phyloP scores from a whole-genome alignment of 2,113 vertebrate species.

The Corythornis madagascariensis region DNA sequence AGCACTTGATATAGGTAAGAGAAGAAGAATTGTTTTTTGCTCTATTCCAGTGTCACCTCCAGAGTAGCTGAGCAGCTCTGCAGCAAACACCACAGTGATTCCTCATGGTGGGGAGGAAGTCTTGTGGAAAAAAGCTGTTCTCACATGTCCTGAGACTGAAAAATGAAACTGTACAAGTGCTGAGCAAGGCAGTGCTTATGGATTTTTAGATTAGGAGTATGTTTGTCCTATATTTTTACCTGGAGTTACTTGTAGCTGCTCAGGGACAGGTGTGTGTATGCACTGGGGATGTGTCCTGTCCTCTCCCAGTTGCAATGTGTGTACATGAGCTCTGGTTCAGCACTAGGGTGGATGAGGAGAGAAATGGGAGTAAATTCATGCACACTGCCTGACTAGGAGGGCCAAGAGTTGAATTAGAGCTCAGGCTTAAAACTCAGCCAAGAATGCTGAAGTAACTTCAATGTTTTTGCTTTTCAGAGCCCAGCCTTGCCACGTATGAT shows the following conservation, averaged over 20 bases:
- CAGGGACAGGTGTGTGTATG: neutral
- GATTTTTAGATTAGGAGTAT: neutral
- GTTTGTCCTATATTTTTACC: neutral
- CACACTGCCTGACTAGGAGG: neutral
- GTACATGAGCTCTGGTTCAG: rapidly evolving
- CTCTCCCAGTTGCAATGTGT: neutral
- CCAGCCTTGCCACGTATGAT: conserved; percentile 86
- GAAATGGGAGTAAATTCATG: neutral
- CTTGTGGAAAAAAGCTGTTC: neutral
- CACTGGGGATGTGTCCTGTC: neutral
- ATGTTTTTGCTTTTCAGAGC: conserved; percentile 73
- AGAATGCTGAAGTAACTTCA: neutral
- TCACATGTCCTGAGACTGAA: neutral
- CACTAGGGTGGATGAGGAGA: rapidly evolving
- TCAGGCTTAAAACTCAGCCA: neutral
- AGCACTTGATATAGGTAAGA: conserved; percentile 84
- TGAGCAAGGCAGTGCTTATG: neutral
- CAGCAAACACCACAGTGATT: neutral
- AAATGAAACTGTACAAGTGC: neutral
- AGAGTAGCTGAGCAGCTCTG: neutral
- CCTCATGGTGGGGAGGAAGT: neutral
- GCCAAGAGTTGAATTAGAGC: neutral
- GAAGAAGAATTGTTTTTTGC: neutral
- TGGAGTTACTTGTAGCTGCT: neutral
- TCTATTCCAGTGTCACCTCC: neutral